Conservation (phyloP, 2,797 vertebrate species). For the Ciconia nigra region DNA sequence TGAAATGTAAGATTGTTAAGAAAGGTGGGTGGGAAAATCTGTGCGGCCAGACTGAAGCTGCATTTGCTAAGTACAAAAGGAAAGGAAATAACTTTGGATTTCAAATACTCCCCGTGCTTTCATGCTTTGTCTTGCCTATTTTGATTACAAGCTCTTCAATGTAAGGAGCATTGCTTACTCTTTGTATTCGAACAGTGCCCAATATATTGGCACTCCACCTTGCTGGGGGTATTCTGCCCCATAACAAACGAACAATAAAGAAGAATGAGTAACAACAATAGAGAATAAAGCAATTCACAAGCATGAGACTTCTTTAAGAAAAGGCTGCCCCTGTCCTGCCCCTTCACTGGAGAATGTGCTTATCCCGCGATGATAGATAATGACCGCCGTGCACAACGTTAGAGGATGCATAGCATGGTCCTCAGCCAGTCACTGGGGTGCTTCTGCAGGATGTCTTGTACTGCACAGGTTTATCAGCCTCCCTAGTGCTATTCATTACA, state of each 20-base stretch:
- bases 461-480: background rate
- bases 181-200: background rate
- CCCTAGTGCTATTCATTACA: background rate
- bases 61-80: conserved; percentile 23
- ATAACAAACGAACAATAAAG: background rate
- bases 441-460: background rate
- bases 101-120: background rate
- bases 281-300: background rate
- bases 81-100: conserved; percentile 15
- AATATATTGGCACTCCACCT: background rate
- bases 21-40: conserved; percentile 48
- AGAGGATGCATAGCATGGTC: background rate
- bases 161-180: background rate
- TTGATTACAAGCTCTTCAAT: background rate
- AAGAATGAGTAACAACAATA: background rate
- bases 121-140: background rate
- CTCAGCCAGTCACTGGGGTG: background rate
- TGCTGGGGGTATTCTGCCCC: background rate
- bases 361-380: background rate
- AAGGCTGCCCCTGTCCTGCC: background rate
- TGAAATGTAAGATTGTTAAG: background rate
- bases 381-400: background rate
- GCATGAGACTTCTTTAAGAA: background rate
- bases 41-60: background rate
- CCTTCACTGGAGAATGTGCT: background rate